Evolutionary conservation across 1,140 invertebrate genomes (phyloP), one percentile per base, ranked within the genome.

Genomic region (Bombus superbus): DNA sequence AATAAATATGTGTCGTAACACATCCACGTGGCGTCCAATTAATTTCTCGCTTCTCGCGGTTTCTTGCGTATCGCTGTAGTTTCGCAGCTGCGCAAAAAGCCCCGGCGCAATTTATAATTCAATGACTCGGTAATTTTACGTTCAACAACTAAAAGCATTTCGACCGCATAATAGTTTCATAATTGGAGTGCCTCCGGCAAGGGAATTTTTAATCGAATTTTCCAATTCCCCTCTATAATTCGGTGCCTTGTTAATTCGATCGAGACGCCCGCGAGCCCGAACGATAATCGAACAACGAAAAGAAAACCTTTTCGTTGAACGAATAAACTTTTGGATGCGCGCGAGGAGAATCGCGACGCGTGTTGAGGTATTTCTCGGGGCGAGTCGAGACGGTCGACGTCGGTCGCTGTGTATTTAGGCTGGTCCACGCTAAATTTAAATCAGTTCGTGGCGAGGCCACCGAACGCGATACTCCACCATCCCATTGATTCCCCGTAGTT

Each of bases 141-240:
- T 77, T 66, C 32, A 86, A 89, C 81, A 88, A 79, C 83, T 66
- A 57, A 75, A 77, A 86, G 88, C 83, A 78, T 76, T 86, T 82
- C 15, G 66, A 59, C 78, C 53, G 74, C 69, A 28, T 71, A 59
- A 77, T 68, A 79, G 88, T 82, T 82, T 89, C 87, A 47, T 89
- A 89, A 89, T 88, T 88, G 88, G 68, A 59, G 44, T n/a, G 59
- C 74, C 44, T 72, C 72, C 59, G 68, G n/a, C 25, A 18, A 18
- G 59, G 62, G 44, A 77, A 89, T 89, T 88, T 89, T 88, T 88
- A 82, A 89, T 89, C 78, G 38, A 86, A 81, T 89, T 89, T 75
- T 75, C 32, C 53, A 53, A 88, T 81, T 64, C 64, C 13, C 13
- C 38, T 35, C 32, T 44, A 22, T 42, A 74, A 69, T 74, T 85